Percentiles rank a stretch among this genome's conserved stretches.
These are phyloP conservation scores for Chelonus insularis DNA, from an alignment of 1,140 invertebrate genomes.

Conservation along the genomic window DNA sequence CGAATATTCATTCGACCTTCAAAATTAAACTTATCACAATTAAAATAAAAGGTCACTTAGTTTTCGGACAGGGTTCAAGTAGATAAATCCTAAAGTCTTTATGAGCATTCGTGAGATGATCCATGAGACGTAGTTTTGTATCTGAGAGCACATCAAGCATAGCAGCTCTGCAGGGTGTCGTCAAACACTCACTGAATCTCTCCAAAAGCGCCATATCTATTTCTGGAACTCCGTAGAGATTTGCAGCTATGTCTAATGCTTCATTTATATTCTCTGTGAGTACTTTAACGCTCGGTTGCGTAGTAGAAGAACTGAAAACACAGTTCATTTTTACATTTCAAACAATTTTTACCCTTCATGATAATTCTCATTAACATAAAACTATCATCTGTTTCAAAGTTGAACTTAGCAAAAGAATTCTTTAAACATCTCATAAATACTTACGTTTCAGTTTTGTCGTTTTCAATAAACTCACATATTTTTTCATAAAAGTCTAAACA, in stretches of 20 bases:
- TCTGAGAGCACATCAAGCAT: conserved; percentile 36
- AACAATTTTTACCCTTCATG: no score
- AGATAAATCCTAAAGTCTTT: conserved; percentile 36
- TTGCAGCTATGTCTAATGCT: conserved; percentile 28
- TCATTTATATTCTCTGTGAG: conserved; percentile 27
- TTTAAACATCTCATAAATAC: no score
- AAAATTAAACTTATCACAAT: no score
- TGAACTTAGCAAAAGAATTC: no score
- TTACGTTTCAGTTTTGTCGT: conserved; percentile 33
- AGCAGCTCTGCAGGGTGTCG: conserved; percentile 20
- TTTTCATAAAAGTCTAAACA: conserved; percentile 43
- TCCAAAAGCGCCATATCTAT: conserved; percentile 37
- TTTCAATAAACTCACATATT: conserved; percentile 28
- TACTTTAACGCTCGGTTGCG: conserved; percentile 25
- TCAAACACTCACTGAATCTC: conserved; percentile 33
- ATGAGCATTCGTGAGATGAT: conserved; percentile 36
- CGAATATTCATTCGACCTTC: no score
- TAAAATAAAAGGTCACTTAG: no score
- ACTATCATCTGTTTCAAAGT: neutral
- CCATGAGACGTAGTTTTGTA: conserved; percentile 26
- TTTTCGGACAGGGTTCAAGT: conserved; percentile 37
- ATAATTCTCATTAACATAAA: neutral
- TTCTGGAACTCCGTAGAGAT: conserved; percentile 35
- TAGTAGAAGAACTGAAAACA: conserved; percentile 21
- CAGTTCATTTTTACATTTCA: no score